A percentile compares a stretch with the other conserved stretches of the same genome.
Evolutionary conservation across 2,888 invertebrate species (phyloP).

Genomic region (Ornithoptera priamus): DNA sequence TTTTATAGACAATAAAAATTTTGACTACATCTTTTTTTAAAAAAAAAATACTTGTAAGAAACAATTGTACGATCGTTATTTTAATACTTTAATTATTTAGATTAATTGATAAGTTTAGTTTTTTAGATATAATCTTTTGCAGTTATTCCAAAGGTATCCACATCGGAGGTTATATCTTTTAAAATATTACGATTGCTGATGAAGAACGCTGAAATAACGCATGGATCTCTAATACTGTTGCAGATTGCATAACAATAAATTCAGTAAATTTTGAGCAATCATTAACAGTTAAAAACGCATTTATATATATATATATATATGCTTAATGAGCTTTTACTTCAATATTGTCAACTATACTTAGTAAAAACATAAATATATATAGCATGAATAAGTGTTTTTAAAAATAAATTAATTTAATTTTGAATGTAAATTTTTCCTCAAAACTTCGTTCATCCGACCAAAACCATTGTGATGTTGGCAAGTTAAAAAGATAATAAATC

Average conservation of each 20-base stretch:
- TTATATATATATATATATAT: slow-evolving; percentile 14
- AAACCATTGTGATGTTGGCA: slow-evolving; percentile 48
- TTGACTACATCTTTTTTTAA: neutral
- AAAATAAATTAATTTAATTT: neutral
- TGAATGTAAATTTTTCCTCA: no score
- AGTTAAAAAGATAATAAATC: slow-evolving; percentile 45
- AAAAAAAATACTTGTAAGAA: no score
- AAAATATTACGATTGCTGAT: neutral
- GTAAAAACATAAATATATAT: neutral
- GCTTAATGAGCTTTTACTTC: neutral
- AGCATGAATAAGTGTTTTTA: neutral
- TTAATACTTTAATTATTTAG: no score
- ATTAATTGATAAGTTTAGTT: no score
- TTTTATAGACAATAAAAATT: neutral
- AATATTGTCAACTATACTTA: neutral
- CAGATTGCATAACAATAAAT: slow-evolving; percentile 37
- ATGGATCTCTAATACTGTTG: slow-evolving; percentile 25
- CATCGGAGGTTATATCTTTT: no score
- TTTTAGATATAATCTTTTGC: no score
- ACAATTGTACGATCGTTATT: no score
- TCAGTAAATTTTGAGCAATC: slow-evolving; percentile 64
- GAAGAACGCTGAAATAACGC: neutral
- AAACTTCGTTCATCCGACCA: neutral
- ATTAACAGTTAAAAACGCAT: slow-evolving; percentile 30
- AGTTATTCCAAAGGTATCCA: no score